A percentile compares a stretch with the other conserved stretches of the same genome.
Evolutionary conservation across 2,113 vertebrate genomes (phyloP).

Genomic region (Sphyrna mokarran): DNA sequence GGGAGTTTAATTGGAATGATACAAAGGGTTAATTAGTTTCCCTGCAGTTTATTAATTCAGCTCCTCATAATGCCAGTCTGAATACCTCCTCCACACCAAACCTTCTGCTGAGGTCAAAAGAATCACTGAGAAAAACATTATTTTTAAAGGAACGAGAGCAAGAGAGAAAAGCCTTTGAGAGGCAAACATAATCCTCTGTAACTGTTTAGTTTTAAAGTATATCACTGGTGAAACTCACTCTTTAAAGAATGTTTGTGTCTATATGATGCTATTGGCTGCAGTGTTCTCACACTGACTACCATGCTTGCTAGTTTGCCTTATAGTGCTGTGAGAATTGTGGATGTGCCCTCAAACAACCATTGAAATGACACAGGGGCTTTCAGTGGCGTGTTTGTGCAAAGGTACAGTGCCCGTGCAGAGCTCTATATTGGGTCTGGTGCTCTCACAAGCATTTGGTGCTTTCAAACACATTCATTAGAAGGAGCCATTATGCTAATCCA

Average conservation of each 20-base stretch:
- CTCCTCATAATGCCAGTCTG: background rate
- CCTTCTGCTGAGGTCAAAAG: background rate
- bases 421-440: conserved; percentile 7
- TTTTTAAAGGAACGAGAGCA: background rate
- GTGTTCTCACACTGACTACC: background rate
- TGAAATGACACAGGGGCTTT: background rate
- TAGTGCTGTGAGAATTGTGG: background rate
- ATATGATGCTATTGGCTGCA: background rate
- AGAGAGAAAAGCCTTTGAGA: background rate
- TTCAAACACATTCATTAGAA: conserved; percentile 26
- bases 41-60: background rate
- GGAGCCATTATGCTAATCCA: conserved; percentile 36
- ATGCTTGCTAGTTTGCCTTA: background rate
- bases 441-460: conserved; percentile 24
- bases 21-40: background rate
- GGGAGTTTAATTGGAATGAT: background rate
- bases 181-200: background rate
- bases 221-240: background rate
- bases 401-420: background rate
- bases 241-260: background rate
- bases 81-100: background rate
- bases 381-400: conserved; percentile 6
- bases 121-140: background rate
- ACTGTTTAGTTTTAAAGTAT: background rate
- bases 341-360: background rate